These are phyloP conservation scores for Cynodonichthys magdalenae DNA, from an alignment of 2,797 vertebrate species.

Conservation along the genomic window DNA sequence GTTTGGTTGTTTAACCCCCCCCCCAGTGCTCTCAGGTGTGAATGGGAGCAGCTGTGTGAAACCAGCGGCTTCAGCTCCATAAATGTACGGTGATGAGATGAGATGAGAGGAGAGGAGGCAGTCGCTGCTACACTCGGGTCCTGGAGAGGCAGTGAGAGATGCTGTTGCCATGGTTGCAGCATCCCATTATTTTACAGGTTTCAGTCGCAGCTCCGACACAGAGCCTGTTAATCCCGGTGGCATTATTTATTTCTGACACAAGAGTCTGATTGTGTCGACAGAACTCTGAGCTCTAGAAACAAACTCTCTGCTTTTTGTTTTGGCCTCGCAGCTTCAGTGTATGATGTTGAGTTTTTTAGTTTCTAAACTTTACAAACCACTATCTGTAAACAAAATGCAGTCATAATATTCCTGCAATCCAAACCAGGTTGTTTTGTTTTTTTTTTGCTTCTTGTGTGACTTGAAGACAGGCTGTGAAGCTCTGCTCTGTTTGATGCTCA, in stretches of 20 bases:
- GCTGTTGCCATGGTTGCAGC: constrained; percentile 51
- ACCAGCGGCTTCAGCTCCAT: background rate
- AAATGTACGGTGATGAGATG: background rate
- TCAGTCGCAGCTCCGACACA: background rate
- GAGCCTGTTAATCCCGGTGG: constrained; percentile 1
- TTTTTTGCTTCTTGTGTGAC: background rate
- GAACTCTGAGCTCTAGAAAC: background rate
- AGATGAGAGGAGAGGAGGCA: background rate
- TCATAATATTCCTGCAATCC: background rate
- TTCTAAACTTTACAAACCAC: too few relatives aligned
- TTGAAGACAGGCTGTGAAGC: background rate
- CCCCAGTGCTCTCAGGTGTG: constrained; percentile 3
- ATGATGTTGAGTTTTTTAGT: too few relatives aligned
- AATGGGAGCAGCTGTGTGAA: constrained; percentile 6
- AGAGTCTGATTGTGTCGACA: background rate
- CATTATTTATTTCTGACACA: background rate
- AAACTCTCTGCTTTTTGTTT: background rate
- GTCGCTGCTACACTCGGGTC: constrained; percentile 22
- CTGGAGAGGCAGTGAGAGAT: constrained; percentile 17
- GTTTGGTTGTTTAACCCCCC: background rate
- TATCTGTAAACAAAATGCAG: too few relatives aligned
- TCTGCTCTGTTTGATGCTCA: background rate
- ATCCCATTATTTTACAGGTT: constrained; percentile 18
- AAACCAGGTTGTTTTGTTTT: background rate
- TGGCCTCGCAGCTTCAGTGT: too few relatives aligned